phyloP scores from a whole-genome alignment of 2,797 vertebrate genomes.

The Lepus townsendii region DNA sequence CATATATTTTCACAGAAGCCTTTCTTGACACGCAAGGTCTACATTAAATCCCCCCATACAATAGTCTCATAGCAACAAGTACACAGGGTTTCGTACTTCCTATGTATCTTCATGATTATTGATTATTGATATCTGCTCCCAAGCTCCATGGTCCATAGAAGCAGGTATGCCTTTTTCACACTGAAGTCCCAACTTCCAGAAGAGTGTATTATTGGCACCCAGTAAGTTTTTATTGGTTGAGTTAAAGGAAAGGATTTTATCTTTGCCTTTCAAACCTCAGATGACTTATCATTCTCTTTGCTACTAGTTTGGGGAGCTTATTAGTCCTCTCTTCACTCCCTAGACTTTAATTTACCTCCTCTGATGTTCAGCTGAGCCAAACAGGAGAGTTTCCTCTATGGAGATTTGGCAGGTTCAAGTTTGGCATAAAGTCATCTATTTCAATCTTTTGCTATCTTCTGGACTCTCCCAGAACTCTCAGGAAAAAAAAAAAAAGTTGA shows the following conservation, averaged over 20 bases:
- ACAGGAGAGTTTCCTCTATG: background rate
- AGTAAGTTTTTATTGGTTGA: background rate
- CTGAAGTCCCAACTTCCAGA: background rate
- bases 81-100: too few relatives aligned
- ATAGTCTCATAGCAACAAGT: background rate
- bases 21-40: background rate
- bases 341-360: background rate
- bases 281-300: background rate
- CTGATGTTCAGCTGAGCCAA: background rate
- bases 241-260: background rate
- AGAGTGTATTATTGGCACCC: background rate
- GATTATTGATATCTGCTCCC: background rate
- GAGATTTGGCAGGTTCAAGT: background rate
- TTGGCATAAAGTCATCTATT: slow-evolving; percentile 15
- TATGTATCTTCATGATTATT: background rate
- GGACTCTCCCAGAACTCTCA: slow-evolving; percentile 25
- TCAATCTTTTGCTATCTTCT: background rate
- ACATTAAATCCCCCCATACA: background rate
- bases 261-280: background rate
- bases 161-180: background rate
- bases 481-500: background rate
- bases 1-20: background rate
- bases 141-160: background rate
- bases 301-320: background rate
- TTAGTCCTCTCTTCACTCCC: background rate